phyloP scores from a whole-genome alignment of 2,888 invertebrate species.

The Cheilosia vernalis region DNA sequence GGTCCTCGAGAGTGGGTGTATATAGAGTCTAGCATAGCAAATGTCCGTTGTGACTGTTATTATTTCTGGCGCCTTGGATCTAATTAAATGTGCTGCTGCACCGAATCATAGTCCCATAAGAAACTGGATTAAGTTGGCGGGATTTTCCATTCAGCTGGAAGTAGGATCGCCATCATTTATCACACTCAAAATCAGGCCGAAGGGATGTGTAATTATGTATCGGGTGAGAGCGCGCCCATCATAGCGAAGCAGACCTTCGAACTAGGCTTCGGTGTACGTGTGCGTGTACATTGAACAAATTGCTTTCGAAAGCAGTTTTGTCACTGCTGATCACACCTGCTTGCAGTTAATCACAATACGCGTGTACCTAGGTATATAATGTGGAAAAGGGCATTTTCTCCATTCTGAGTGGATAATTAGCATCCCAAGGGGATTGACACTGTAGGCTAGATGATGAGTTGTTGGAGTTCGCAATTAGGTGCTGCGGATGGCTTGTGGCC shows the following conservation, averaged over 20 bases:
- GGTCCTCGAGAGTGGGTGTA: slow-evolving; percentile 56
- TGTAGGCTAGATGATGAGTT: slow-evolving; percentile 53
- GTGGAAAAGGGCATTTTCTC: slow-evolving; percentile 40
- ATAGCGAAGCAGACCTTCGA: slow-evolving; percentile 28
- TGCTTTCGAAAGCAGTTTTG: slow-evolving; percentile 72
- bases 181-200: slow-evolving; percentile 73
- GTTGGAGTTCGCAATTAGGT: slow-evolving; percentile 64
- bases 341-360: slow-evolving; percentile 66
- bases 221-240: slow-evolving; percentile 29
- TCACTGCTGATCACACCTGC: slow-evolving; percentile 75
- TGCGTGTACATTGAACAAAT: slow-evolving; percentile 62
- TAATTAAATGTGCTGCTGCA: slow-evolving; percentile 60
- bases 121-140: slow-evolving; percentile 54
- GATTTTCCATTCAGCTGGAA: slow-evolving; percentile 33
- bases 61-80: slow-evolving; percentile 71
- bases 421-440: slow-evolving; percentile 49
- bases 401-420: slow-evolving; percentile 70
- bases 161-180: slow-evolving; percentile 71
- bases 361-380: no score
- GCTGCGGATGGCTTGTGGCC: slow-evolving; percentile 49
- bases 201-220: slow-evolving; percentile 71
- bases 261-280: slow-evolving; percentile 10
- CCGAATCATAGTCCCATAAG: slow-evolving; percentile 22
- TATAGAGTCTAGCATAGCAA: slow-evolving; percentile 24
- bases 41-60: slow-evolving; percentile 41